Conservation (phyloP, 2,113 vertebrate species). For the Rhinolophus ferrumequinum region DNA sequence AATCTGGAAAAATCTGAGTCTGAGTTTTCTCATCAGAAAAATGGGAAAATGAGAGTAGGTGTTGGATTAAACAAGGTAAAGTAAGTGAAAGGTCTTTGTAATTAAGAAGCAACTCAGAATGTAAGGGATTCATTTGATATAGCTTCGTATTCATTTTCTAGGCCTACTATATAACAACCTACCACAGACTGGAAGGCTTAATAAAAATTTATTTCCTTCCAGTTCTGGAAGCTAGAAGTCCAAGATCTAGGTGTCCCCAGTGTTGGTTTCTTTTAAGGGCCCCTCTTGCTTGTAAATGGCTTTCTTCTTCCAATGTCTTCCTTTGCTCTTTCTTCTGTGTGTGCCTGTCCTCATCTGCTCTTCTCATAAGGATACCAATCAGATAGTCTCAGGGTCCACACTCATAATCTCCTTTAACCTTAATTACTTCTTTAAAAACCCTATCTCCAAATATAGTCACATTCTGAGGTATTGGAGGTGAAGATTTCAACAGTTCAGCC, state of each 20-base stretch:
- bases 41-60: neutral
- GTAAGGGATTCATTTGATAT: neutral
- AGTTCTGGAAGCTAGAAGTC: neutral
- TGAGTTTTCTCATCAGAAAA: neutral
- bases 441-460: neutral
- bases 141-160: neutral
- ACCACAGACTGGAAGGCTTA: too few species aligned
- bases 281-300: neutral
- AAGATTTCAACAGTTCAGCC: neutral
- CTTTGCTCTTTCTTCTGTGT: neutral
- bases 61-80: constrained; percentile 14
- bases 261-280: neutral
- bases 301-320: neutral
- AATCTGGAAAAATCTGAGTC: neutral
- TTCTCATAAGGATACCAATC: neutral
- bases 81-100: neutral
- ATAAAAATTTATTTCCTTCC: neutral
- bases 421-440: neutral
- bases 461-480: too few species aligned
- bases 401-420: neutral
- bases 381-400: too few species aligned
- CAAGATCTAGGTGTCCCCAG: neutral
- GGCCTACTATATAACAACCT: neutral
- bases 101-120: neutral
- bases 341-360: neutral